These are phyloP conservation scores for Harmothoe impar DNA, from an alignment of 2,888 invertebrate genomes.

Conservation along the genomic window DNA sequence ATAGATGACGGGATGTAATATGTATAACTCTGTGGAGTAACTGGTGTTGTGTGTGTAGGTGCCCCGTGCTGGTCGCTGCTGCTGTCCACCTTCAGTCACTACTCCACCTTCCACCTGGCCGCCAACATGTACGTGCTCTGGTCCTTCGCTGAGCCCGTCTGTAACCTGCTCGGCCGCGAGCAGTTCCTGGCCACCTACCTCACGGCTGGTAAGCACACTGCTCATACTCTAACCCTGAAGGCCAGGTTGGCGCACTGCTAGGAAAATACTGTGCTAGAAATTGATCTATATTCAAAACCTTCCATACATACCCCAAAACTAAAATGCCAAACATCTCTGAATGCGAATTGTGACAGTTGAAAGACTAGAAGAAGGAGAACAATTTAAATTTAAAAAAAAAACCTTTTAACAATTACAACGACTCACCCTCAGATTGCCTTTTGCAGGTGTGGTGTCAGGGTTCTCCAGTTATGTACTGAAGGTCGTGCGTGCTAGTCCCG, in stretches of 20 bases:
- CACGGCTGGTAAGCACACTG: constrained; percentile 87
- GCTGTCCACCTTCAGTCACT: constrained; percentile 97
- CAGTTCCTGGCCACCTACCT: constrained; percentile 96
- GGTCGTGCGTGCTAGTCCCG: constrained; percentile 88
- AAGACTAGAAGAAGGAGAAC: too few relatives aligned
- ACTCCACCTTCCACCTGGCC: constrained; percentile 92
- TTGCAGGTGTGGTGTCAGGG: constrained; percentile 90
- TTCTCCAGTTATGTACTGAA: constrained; percentile 93
- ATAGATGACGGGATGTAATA: too few relatives aligned
- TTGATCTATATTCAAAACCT: not conserved
- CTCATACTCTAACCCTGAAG: too few relatives aligned
- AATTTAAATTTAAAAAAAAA: too few relatives aligned
- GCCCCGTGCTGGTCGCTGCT: constrained; percentile 93
- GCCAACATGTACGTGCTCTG: constrained; percentile 98
- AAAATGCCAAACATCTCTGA: too few relatives aligned
- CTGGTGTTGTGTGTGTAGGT: constrained; percentile 85
- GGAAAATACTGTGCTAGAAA: too few relatives aligned
- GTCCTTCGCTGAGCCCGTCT: constrained; percentile 86
- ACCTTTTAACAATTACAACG: too few relatives aligned
- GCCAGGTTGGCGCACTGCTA: too few relatives aligned
- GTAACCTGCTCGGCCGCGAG: constrained; percentile 92
- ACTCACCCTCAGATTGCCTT: not conserved
- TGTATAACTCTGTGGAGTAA: too few relatives aligned
- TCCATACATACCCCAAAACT: not conserved
- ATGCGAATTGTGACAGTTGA: too few relatives aligned